Percentiles rank a stretch among this genome's conserved stretches.
phyloP scores from a whole-genome alignment of 2,113 vertebrate species.

The Notechis scutatus region DNA sequence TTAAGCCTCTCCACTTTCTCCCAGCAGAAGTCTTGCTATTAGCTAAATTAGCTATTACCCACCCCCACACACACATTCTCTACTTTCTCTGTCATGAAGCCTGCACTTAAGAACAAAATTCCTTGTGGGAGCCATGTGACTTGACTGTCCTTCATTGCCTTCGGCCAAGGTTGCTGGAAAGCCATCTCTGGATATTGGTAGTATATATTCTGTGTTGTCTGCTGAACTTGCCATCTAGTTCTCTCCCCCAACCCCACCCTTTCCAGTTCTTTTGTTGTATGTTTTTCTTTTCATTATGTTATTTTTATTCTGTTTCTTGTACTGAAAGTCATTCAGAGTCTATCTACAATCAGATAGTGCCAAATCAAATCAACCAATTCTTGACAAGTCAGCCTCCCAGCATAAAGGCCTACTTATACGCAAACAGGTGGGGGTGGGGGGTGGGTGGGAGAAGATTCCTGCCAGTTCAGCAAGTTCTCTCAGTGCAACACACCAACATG shows the following conservation, averaged over 20 bases:
- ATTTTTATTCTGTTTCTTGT: neutral
- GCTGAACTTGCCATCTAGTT: neutral
- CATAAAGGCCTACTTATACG: no score
- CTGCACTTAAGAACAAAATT: no score
- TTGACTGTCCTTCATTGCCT: neutral
- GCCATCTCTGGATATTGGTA: neutral
- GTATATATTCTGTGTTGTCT: neutral
- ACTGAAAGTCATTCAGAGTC: no score
- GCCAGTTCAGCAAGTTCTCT: no score
- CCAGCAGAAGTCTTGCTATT: neutral
- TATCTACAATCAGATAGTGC: neutral
- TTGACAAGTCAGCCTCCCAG: no score
- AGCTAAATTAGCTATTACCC: no score
- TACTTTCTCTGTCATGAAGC: neutral
- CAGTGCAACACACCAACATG: neutral
- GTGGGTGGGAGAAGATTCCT: no score
- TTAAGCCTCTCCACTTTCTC: neutral
- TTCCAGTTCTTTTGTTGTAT: neutral
- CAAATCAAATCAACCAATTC: no score
- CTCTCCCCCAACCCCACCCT: no score
- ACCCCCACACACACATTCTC: neutral
- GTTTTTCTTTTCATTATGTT: neutral
- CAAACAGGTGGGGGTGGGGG: no score
- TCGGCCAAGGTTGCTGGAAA: neutral
- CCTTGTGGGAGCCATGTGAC: no score